Evolutionary conservation across 2,113 vertebrate species (phyloP).

Genomic region (Protobothrops mucrosquamatus): DNA sequence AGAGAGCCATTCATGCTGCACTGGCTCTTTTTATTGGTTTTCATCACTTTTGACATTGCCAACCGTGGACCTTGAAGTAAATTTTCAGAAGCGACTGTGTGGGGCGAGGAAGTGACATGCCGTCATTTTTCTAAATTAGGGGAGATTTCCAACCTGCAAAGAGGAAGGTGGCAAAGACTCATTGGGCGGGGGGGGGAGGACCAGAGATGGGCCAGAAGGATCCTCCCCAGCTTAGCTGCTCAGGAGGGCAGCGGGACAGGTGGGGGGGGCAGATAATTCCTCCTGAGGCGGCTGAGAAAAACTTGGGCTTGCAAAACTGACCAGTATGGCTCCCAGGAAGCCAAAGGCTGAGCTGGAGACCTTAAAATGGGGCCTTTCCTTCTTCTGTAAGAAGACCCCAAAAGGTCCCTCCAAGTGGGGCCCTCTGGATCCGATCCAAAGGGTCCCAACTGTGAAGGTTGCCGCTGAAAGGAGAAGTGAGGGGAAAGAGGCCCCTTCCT

Average conservation of each 20-base stretch:
- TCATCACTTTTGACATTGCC: conserved; percentile 69
- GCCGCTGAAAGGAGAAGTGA: conserved; percentile 33
- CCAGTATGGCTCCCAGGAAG: neutral
- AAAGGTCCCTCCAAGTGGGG: too few species aligned
- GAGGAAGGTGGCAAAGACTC: neutral
- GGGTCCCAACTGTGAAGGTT: conserved; percentile 58
- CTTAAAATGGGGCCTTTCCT: neutral
- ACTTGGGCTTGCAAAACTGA: neutral
- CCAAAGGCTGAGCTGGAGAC: neutral
- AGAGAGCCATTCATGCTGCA: conserved; percentile 63
- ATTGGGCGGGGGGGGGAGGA: neutral
- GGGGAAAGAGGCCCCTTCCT: conserved; percentile 57
- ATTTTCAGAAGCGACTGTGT: conserved; percentile 64
- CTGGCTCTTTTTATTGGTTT: conserved; percentile 68
- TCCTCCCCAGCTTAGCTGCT: neutral
- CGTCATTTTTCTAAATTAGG: conserved; percentile 67
- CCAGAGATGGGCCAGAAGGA: neutral
- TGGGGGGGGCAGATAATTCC: neutral
- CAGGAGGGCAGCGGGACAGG: neutral
- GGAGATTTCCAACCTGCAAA: conserved; percentile 47
- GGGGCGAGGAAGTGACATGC: conserved; percentile 54
- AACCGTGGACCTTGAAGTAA: conserved; percentile 67
- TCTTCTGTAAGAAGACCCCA: neutral
- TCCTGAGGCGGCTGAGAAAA: neutral
- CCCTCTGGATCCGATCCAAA: neutral